phyloP scores from a whole-genome alignment of 2,797 vertebrate species.

The Odontamblyopus rebecca region DNA sequence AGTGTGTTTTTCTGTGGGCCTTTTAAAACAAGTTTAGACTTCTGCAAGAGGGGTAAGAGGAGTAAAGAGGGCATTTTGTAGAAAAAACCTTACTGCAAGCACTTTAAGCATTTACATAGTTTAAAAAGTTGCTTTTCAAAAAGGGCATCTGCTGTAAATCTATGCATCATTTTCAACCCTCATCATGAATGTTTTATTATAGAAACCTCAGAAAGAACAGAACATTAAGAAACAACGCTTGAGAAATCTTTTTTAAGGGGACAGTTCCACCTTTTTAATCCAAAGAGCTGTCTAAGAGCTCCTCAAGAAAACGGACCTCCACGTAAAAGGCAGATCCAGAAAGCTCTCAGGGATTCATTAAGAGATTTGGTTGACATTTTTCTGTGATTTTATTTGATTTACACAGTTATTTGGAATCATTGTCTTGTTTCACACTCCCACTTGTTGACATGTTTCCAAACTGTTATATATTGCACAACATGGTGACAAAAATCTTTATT shows the following conservation, averaged over 20 bases:
- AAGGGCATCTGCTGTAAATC: neutral
- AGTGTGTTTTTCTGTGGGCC: constrained; percentile 40
- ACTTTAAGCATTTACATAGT: neutral
- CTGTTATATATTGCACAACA: neutral
- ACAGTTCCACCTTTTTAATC: neutral
- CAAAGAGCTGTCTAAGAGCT: neutral
- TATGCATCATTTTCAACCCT: neutral
- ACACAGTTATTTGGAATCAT: constrained; percentile 29
- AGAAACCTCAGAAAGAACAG: neutral
- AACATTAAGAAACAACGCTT: neutral
- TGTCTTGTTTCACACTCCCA: constrained; percentile 52
- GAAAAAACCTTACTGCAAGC: neutral
- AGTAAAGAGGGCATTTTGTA: too few relatives aligned
- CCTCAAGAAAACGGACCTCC: neutral
- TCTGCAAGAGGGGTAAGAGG: neutral
- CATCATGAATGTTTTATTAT: neutral
- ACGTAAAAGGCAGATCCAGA: constrained; percentile 7
- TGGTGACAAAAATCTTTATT: constrained; percentile 5
- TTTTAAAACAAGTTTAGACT: constrained; percentile 35
- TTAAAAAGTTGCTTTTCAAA: neutral
- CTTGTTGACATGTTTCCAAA: constrained; percentile 3
- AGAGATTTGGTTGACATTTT: constrained; percentile 24
- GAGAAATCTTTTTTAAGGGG: neutral
- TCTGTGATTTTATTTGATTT: constrained; percentile 36
- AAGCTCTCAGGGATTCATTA: constrained; percentile 15